phyloP scores from a whole-genome alignment of 2,888 invertebrate genomes.

The Lasioglossum pauxillum region DNA sequence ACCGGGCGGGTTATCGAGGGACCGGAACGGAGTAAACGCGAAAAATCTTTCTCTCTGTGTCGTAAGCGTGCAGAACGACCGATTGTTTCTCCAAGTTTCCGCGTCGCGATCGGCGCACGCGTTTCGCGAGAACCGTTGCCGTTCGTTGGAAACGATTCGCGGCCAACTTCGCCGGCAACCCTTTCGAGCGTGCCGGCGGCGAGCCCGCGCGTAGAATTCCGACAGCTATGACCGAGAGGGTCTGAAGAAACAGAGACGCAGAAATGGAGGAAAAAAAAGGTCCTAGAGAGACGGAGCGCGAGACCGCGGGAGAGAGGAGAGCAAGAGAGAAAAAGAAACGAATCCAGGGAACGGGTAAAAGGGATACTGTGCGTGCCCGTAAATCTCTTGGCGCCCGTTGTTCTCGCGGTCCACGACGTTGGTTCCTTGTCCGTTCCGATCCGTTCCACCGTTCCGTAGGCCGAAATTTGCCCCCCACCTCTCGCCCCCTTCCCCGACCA shows the following conservation, averaged over 20 bases:
- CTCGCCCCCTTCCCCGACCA: conserved; percentile 27
- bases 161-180: conserved; percentile 33
- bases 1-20: conserved; percentile 25
- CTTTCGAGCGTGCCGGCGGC: conserved; percentile 22
- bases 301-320: background rate
- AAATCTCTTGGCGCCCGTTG: conserved; percentile 78
- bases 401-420: conserved; percentile 68
- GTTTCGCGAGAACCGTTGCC: background rate
- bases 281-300: background rate
- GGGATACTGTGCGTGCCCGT: conserved; percentile 78
- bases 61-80: conserved; percentile 27
- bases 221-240: conserved; percentile 37
- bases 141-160: conserved; percentile 2
- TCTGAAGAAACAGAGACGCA: conserved; percentile 14
- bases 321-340: conserved; percentile 28
- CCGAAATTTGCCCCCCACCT: conserved; percentile 67
- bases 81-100: conserved; percentile 34
- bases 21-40: conserved; percentile 29
- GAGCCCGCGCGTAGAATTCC: conserved; percentile 7
- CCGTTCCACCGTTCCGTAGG: conserved; percentile 73
- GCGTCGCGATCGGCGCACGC: background rate
- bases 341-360: conserved; percentile 63
- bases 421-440: conserved; percentile 63
- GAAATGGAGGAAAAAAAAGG: background rate
- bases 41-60: conserved; percentile 22